phyloP scores from a whole-genome alignment of 2,797 vertebrate genomes.

The Bradypus variegatus region DNA sequence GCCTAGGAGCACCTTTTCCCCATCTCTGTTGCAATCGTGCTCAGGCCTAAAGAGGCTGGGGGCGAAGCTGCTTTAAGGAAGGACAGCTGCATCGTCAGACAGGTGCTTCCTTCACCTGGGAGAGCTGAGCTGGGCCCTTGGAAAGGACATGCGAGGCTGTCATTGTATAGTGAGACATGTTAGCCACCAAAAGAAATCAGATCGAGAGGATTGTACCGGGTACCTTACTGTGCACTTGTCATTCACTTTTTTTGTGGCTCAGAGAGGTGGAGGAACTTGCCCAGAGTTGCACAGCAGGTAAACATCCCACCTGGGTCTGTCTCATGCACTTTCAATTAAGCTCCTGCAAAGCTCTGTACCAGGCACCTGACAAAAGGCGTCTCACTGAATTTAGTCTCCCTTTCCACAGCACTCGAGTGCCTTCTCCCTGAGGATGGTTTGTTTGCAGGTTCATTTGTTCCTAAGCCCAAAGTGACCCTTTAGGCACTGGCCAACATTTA shows the following conservation, averaged over 20 bases:
- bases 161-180: not conserved
- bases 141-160: not conserved
- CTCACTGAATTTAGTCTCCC: not conserved
- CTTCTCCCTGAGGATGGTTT: not conserved
- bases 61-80: not conserved
- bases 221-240: too few species aligned
- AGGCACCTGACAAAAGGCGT: not conserved
- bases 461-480: not conserved
- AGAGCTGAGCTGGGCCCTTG: not conserved
- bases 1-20: not conserved
- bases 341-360: not conserved
- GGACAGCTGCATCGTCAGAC: not conserved
- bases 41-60: not conserved
- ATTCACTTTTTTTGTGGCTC: not conserved
- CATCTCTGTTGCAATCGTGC: not conserved
- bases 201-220: not conserved
- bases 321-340: not conserved
- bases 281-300: not conserved
- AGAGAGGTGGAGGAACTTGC: not conserved
- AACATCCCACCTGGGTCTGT: not conserved
- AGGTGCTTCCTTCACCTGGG: not conserved
- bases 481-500: not conserved
- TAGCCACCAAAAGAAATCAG: not conserved
- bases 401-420: not conserved
- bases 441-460: not conserved